phyloP scores from a whole-genome alignment of 2,113 vertebrate species.

The Camelus dromedarius region DNA sequence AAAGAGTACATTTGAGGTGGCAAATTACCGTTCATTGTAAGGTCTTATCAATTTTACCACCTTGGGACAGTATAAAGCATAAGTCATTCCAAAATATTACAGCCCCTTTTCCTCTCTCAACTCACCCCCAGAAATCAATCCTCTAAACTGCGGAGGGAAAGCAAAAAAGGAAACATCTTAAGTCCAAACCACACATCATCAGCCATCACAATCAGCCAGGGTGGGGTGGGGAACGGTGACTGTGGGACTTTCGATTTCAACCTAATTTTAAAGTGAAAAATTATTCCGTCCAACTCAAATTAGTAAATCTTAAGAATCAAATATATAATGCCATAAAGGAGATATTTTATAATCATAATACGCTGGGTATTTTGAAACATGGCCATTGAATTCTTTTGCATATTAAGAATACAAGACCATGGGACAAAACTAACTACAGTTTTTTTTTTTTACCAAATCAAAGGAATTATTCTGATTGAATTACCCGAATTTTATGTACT shows the following conservation, averaged over 20 bases:
- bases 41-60: background rate
- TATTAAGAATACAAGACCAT: background rate
- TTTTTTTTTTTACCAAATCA: background rate
- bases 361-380: background rate
- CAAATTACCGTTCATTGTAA: background rate
- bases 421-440: background rate
- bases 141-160: background rate
- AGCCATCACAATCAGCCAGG: background rate
- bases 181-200: background rate
- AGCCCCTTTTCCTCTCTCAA: background rate
- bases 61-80: background rate
- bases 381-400: background rate
- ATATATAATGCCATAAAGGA: background rate
- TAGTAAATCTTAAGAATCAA: background rate
- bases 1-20: background rate
- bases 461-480: background rate
- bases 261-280: background rate
- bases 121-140: constrained; percentile 33
- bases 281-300: background rate
- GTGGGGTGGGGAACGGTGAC: background rate
- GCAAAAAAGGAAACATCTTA: background rate
- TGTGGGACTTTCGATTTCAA: background rate
- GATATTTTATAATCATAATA: background rate
- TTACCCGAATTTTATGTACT: background rate
- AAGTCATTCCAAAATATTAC: constrained; percentile 26